Evolutionary conservation across 2,797 vertebrate species (phyloP).

Genomic region (Hyperoplus lanceolatus): DNA sequence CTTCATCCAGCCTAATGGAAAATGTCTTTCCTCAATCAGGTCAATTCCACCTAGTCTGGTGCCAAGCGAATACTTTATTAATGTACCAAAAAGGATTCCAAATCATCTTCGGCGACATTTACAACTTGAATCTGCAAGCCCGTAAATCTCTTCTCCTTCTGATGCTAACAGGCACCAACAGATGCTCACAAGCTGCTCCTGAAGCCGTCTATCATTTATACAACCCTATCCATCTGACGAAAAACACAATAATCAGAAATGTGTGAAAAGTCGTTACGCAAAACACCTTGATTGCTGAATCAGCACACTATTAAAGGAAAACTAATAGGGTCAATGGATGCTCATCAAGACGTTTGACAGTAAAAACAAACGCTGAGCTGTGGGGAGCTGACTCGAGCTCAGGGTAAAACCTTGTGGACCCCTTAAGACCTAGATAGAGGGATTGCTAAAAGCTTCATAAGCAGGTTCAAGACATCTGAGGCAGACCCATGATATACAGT

Average conservation of each 20-base stretch:
- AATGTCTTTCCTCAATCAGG: slow-evolving; percentile 3
- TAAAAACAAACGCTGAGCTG: slow-evolving; percentile 23
- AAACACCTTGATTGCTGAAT: slow-evolving; percentile 9
- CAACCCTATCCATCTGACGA: slow-evolving; percentile 12
- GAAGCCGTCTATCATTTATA: slow-evolving; percentile 10
- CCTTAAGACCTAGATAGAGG: slow-evolving; percentile 2
- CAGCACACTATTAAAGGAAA: background rate
- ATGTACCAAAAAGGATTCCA: slow-evolving; percentile 16
- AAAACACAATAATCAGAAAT: background rate
- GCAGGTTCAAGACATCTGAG: background rate
- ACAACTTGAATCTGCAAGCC: slow-evolving; percentile 10
- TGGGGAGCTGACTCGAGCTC: slow-evolving; percentile 26
- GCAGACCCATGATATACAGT: background rate
- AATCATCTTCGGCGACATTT: slow-evolving; percentile 32
- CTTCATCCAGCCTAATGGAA: slow-evolving; percentile 4
- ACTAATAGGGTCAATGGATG: background rate
- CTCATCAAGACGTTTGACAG: slow-evolving; percentile 3
- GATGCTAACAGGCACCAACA: slow-evolving; percentile 19
- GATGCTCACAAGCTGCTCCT: slow-evolving; percentile 32
- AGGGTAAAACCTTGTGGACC: slow-evolving; percentile 8
- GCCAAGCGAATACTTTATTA: slow-evolving; percentile 19
- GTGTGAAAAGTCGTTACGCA: background rate
- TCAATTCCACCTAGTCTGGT: slow-evolving; percentile 2
- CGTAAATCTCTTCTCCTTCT: slow-evolving; percentile 13
- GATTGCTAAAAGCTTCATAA: slow-evolving; percentile 9